Conservation (phyloP, 2,888 invertebrate genomes). For the Phorcus lineatus region DNA sequence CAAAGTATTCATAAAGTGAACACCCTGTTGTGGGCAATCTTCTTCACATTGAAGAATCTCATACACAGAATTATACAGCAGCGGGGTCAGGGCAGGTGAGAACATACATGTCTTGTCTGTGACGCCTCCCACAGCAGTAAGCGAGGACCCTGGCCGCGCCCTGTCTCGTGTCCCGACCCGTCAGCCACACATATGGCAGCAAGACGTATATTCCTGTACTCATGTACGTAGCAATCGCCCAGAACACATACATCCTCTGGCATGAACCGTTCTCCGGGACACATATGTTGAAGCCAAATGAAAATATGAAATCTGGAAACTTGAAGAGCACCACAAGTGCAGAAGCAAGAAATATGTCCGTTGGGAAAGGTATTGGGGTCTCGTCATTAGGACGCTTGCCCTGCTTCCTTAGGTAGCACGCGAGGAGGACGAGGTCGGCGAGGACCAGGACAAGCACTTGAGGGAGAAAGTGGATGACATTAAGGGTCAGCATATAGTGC, state of each 20-base stretch:
- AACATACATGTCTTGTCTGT: not conserved
- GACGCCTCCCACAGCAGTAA: not conserved
- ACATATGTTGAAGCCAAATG: slow-evolving; percentile 8
- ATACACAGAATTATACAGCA: too few species aligned
- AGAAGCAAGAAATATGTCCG: not conserved
- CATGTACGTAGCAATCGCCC: not conserved
- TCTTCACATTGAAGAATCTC: too few species aligned
- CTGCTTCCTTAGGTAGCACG: not conserved
- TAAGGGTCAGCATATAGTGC: slow-evolving; percentile 10
- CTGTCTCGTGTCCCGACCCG: not conserved
- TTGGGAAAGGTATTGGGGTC: not conserved
- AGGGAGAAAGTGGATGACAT: slow-evolving; percentile 8
- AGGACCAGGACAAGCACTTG: slow-evolving; percentile 1
- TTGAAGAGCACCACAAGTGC: not conserved
- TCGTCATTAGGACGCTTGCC: not conserved
- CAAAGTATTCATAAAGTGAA: too few species aligned
- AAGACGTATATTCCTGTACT: not conserved
- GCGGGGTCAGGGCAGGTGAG: not conserved
- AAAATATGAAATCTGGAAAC: slow-evolving; percentile 10
- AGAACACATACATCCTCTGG: not conserved
- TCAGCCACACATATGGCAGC: slow-evolving; percentile 6
- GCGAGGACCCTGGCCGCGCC: not conserved
- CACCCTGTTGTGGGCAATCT: too few species aligned
- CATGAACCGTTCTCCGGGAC: not conserved
- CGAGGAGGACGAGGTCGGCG: not conserved